These are phyloP conservation scores for Apus apus DNA, from an alignment of 2,113 vertebrate species.

Conservation along the genomic window DNA sequence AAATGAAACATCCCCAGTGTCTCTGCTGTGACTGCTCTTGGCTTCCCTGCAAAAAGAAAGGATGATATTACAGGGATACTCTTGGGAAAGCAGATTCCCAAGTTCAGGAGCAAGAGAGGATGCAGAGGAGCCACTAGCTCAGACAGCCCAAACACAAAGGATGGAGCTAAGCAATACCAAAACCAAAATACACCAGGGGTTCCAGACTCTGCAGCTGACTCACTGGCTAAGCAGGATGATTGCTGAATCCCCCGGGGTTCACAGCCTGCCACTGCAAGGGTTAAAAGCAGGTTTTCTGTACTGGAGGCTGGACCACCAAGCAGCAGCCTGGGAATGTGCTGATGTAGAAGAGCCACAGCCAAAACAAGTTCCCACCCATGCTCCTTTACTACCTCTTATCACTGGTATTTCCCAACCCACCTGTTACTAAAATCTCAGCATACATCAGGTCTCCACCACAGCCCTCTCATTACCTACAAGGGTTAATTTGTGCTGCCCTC, in stretches of 20 bases:
- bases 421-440: not conserved
- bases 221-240: rapidly evolving
- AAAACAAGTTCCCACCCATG: rapidly evolving
- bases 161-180: not conserved
- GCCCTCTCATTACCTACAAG: not conserved
- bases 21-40: not conserved
- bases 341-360: not conserved
- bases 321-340: not conserved
- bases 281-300: not conserved
- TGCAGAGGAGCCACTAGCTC: rapidly evolving
- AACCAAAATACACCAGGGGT: not conserved
- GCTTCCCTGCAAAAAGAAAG: not conserved
- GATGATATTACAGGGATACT: not conserved
- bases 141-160: not conserved
- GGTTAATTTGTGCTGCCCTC: not conserved
- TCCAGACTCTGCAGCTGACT: not conserved
- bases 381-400: not conserved
- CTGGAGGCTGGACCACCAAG: rapidly evolving
- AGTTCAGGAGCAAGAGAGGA: not conserved
- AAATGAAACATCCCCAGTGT: not conserved
- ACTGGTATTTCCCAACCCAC: not conserved
- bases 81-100: not conserved
- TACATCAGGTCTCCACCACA: not conserved
- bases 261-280: not conserved
- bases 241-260: rapidly evolving